Evolutionary conservation across 2,797 vertebrate genomes (phyloP).

Genomic region (Sebastes ruberrimus): DNA sequence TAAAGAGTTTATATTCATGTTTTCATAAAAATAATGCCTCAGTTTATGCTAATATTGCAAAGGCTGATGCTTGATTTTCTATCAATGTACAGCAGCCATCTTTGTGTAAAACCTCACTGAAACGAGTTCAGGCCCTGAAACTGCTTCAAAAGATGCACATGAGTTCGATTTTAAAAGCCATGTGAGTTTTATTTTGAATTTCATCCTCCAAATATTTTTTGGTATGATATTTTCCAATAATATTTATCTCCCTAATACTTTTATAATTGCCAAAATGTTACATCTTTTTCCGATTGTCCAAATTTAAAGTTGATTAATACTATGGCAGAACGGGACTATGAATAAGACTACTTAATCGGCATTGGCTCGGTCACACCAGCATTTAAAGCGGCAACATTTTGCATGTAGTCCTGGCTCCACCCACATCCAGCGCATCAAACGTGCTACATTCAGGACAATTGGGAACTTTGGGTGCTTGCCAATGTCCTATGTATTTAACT

Average conservation of each 20-base stretch:
- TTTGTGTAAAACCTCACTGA: not conserved
- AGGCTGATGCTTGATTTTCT: not conserved
- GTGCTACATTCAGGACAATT: too few relatives aligned
- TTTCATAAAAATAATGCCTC: not conserved
- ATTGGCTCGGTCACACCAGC: not conserved
- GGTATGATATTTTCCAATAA: not conserved
- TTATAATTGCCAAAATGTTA: not conserved
- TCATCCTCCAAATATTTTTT: too few relatives aligned
- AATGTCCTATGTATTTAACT: not conserved
- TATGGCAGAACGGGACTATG: not conserved
- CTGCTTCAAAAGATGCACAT: not conserved
- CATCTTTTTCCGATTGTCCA: not conserved
- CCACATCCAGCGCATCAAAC: not conserved
- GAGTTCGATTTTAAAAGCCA: not conserved
- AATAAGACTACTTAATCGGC: not conserved
- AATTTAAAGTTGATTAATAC: not conserved
- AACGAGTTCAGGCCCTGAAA: not conserved
- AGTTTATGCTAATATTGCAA: not conserved
- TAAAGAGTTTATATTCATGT: not conserved
- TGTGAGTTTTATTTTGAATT: not conserved
- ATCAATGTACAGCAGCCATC: not conserved
- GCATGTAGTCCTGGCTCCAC: not conserved
- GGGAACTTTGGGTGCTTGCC: not conserved
- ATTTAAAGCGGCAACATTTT: not conserved
- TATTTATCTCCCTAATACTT: not conserved